Evolutionary conservation across 2,797 vertebrate species (phyloP).

Genomic region (Staurois parvus): DNA sequence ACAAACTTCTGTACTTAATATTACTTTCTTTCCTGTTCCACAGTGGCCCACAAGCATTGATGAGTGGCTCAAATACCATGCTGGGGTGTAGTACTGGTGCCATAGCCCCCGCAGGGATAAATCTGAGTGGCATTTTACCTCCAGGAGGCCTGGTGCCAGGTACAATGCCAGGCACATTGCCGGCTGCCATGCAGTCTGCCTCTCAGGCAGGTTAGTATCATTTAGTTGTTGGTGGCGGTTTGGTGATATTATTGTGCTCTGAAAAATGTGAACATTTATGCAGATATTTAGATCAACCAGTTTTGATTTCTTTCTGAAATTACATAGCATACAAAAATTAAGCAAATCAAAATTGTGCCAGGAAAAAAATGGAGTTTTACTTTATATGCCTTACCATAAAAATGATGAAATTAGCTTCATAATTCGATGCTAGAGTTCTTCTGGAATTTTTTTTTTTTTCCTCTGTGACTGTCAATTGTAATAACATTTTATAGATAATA

Average conservation of each 20-base stretch:
- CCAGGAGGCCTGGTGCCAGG: conserved; percentile 87
- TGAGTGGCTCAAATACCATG: conserved; percentile 93
- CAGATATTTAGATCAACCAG: background rate
- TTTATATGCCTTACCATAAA: too few species aligned
- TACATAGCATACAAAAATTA: too few species aligned
- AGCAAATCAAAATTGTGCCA: too few species aligned
- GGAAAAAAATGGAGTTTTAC: too few species aligned
- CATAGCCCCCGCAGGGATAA: conserved; percentile 84
- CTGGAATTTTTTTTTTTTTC: too few species aligned
- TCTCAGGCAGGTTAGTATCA: conserved; percentile 88
- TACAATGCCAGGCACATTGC: conserved; percentile 79
- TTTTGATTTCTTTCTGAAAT: background rate
- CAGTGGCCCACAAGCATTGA: conserved; percentile 93
- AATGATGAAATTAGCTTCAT: too few species aligned
- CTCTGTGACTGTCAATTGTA: too few species aligned
- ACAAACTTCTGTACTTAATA: conserved; percentile 64
- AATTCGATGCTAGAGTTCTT: too few species aligned
- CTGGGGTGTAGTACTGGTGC: conserved; percentile 86
- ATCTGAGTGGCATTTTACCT: conserved; percentile 91
- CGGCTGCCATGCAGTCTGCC: conserved; percentile 87
- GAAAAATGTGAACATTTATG: background rate
- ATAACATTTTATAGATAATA: too few species aligned
- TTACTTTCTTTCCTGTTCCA: conserved; percentile 72
- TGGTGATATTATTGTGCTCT: conserved; percentile 7
- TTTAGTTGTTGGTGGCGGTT: conserved; percentile 42